Base-by-base conservation (phyloP, 2,797 vertebrate species). In the Peromyscus attwateri region DNA sequence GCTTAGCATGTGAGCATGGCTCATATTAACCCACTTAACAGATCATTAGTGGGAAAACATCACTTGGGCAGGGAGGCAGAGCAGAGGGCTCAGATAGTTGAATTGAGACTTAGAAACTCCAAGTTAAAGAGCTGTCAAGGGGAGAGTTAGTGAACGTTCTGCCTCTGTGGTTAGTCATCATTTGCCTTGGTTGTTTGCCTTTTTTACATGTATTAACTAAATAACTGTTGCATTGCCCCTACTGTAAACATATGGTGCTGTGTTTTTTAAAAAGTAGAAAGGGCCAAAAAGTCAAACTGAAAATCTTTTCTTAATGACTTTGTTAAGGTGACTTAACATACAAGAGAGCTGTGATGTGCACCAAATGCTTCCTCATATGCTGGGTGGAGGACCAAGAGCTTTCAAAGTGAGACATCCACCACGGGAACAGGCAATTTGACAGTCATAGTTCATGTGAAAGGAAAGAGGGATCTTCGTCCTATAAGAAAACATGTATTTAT, bases 21-120 rank as follows among this genome's bases (percentile, higher is more conserved):
- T 93, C 68, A 55, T 71, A 71, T 95, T 80, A 95, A 57, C 88
- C 70, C 91, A 82, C 88, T 92, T 80, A 94, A n/a, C 77, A 95
- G 60, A 93, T 93, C 89, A 93, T 75, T 88, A 81, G 75, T 79
- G 71, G 95, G 62, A 82, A 97, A 93, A 75, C 60, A 64, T 27
- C 60, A 40, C 60, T 75, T 89, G 75, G 4, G 60, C n/a, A 93
- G 52, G 25, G 8, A 90, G 43, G 66, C 71, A 29, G 66, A 85
- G n/a, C 70, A 68, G 4, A 40, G 57, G 70, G 0, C 55, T 49
- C n/a, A 0, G 27, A 21, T 1, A 31, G 66, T 17, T 11, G 19
- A 96, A 89, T 2, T 13, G 40, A 95, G 25, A 76, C 79, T 77
- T 84, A 40, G 27, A 83, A 80, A 90, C 19, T 80, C 23, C 43